Conservation (phyloP, 2,888 invertebrate genomes). For the Fabriciana adippe region DNA sequence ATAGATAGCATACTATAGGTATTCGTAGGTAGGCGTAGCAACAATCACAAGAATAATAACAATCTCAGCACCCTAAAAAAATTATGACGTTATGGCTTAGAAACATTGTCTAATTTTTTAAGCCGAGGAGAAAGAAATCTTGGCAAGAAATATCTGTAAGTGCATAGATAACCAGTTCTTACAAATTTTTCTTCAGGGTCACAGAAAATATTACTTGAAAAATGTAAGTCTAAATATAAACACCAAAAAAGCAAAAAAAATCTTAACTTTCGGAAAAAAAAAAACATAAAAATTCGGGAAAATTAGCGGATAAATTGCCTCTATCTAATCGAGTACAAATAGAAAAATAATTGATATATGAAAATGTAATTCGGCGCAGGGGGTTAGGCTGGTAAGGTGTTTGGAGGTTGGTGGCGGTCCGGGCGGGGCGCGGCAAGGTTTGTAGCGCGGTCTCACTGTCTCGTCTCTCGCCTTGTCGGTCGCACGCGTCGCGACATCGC, state of each 20-base stretch:
- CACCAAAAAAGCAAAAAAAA: background rate
- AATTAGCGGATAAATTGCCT: background rate
- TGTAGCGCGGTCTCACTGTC: constrained; percentile 49
- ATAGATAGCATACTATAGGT: no score
- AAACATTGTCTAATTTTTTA: no score
- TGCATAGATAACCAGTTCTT: no score
- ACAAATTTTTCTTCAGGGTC: no score
- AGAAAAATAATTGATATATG: constrained; percentile 30
- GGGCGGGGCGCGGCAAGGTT: constrained; percentile 43
- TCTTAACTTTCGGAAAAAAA: background rate
- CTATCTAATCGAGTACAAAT: constrained; percentile 6
- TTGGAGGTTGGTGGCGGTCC: constrained; percentile 43
- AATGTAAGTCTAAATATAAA: background rate
- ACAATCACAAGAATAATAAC: no score
- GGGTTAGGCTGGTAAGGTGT: constrained; percentile 45
- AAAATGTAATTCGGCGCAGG: constrained; percentile 35
- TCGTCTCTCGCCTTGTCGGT: constrained; percentile 47
- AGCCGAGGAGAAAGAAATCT: no score
- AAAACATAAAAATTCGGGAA: background rate
- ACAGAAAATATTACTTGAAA: no score
- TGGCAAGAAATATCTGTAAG: no score
- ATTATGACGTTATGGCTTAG: no score
- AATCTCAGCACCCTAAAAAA: no score
- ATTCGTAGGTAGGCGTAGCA: no score
- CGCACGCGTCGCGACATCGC: constrained; percentile 53